Evolutionary conservation across 2,888 invertebrate genomes (phyloP).

Genomic region (Xestia ashworthii): DNA sequence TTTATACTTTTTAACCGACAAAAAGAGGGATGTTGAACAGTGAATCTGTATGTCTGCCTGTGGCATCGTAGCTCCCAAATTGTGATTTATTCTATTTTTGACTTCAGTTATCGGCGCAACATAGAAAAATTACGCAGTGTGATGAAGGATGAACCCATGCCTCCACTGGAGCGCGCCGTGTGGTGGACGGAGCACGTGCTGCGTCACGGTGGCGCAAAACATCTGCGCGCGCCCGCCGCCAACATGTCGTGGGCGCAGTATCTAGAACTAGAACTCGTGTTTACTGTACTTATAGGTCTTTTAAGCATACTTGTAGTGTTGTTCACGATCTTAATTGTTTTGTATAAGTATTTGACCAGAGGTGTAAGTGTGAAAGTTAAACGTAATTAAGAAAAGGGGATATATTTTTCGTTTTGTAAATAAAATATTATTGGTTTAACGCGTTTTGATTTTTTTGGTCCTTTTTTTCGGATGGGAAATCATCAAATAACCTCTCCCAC

Average conservation of each 20-base stretch:
- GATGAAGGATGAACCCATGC: slow-evolving; percentile 62
- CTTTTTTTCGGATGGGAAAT: too few species aligned
- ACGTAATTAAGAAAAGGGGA: neutral
- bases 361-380: slow-evolving; percentile 26
- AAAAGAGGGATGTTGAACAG: neutral
- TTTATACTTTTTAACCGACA: neutral
- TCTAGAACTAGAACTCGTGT: slow-evolving; percentile 69
- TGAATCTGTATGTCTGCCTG: neutral
- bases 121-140: slow-evolving; percentile 49
- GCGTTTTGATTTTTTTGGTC: neutral
- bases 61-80: neutral
- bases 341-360: slow-evolving; percentile 38
- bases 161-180: slow-evolving; percentile 77
- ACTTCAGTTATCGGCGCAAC: slow-evolving; percentile 59
- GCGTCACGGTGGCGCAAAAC: slow-evolving; percentile 80
- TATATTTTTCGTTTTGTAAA: too few species aligned
- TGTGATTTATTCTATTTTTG: neutral
- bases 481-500: too few species aligned
- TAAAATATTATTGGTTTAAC: neutral
- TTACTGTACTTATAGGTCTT: slow-evolving; percentile 30
- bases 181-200: slow-evolving; percentile 88
- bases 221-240: slow-evolving; percentile 79
- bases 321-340: neutral
- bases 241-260: slow-evolving; percentile 71
- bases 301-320: neutral